Evolutionary conservation across 2,797 vertebrate genomes (phyloP).

Genomic region (Dicrostonyx torquatus): DNA sequence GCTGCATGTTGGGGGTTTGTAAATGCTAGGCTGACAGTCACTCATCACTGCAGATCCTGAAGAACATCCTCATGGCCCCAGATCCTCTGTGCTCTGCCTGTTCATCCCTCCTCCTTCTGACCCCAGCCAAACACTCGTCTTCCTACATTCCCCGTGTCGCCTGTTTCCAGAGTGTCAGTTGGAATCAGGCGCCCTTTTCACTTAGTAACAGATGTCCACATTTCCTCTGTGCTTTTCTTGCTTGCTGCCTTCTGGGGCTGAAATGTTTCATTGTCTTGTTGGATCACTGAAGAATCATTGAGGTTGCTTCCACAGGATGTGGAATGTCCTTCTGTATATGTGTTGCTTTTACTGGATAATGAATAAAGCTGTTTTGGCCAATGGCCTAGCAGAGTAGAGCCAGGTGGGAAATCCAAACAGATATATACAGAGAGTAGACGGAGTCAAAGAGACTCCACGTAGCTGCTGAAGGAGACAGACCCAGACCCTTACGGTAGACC

Average conservation of each 20-base stretch:
- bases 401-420: too few species aligned
- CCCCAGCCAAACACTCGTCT: neutral
- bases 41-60: neutral
- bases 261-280: neutral
- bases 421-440: too few species aligned
- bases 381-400: too few species aligned
- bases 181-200: neutral
- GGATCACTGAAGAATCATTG: neutral
- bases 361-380: too few species aligned
- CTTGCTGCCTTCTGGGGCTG: neutral
- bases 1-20: neutral
- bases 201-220: neutral
- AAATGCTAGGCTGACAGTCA: neutral
- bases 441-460: too few species aligned
- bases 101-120: neutral
- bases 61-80: too few species aligned
- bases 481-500: too few species aligned
- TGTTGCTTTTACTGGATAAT: too few species aligned
- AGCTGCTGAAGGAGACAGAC: too few species aligned
- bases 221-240: neutral
- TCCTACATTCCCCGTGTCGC: neutral
- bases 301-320: neutral
- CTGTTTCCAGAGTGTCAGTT: neutral
- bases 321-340: too few species aligned
- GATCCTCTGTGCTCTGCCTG: too few species aligned